Conservation (phyloP, 2,113 vertebrate genomes). For the Protomyctophum bolini region DNA sequence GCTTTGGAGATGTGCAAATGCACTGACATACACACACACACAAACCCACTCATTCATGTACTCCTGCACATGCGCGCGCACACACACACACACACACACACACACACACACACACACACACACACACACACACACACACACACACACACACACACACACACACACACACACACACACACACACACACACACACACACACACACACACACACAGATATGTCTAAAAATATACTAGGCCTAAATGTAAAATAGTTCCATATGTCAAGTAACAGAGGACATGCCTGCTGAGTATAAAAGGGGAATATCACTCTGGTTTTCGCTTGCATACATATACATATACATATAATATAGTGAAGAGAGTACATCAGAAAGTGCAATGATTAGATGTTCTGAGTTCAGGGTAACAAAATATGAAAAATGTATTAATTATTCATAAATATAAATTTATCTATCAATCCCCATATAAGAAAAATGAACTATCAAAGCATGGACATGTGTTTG, state of each 20-base stretch:
- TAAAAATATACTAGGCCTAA: slow-evolving; percentile 40
- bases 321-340: no score
- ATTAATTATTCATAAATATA: no score
- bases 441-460: no score
- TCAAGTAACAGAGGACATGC: slow-evolving; percentile 32
- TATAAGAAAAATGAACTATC: no score
- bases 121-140: background rate
- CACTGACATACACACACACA: slow-evolving; percentile 8
- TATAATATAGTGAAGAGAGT: no score
- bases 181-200: background rate
- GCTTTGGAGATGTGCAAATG: background rate
- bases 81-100: background rate
- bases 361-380: no score
- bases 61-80: background rate
- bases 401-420: no score
- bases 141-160: background rate
- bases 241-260: slow-evolving; percentile 52
- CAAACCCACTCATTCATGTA: background rate
- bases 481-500: no score
- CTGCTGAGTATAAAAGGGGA: slow-evolving; percentile 3
- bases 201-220: slow-evolving; percentile 13
- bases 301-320: no score
- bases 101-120: background rate
- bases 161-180: background rate
- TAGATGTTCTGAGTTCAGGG: no score